These are phyloP conservation scores for Phodopus roborovskii DNA, from an alignment of 2,113 vertebrate species.

Conservation along the genomic window DNA sequence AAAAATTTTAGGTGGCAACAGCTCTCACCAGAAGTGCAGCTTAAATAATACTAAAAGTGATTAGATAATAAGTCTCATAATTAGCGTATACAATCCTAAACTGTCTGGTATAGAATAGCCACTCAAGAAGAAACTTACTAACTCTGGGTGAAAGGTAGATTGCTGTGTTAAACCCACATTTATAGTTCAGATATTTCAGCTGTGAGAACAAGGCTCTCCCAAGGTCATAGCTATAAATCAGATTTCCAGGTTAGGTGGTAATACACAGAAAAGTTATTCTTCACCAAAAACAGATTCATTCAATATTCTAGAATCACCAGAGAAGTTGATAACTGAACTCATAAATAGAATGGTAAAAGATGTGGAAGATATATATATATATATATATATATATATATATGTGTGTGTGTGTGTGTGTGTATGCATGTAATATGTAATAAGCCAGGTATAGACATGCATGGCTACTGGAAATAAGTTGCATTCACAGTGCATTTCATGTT, in stretches of 20 bases:
- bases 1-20: neutral
- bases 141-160: neutral
- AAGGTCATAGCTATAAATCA: neutral
- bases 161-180: neutral
- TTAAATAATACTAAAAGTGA: slow-evolving; percentile 8
- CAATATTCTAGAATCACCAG: neutral
- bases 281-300: neutral
- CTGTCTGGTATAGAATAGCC: neutral
- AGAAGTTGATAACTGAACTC: neutral
- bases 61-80: slow-evolving; percentile 5
- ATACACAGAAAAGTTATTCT: neutral
- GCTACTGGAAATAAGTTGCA: slow-evolving; percentile 18
- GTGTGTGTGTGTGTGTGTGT: no score
- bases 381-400: neutral
- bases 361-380: neutral
- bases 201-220: neutral
- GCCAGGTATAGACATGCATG: neutral
- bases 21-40: neutral
- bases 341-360: slow-evolving; percentile 10
- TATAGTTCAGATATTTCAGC: neutral
- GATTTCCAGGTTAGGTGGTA: neutral
- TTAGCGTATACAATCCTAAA: neutral
- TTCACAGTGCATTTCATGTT: slow-evolving; percentile 15
- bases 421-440: slow-evolving; percentile 33
- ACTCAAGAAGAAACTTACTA: slow-evolving; percentile 1